phyloP scores from a whole-genome alignment of 2,113 vertebrate species.

The Clarias magur region DNA sequence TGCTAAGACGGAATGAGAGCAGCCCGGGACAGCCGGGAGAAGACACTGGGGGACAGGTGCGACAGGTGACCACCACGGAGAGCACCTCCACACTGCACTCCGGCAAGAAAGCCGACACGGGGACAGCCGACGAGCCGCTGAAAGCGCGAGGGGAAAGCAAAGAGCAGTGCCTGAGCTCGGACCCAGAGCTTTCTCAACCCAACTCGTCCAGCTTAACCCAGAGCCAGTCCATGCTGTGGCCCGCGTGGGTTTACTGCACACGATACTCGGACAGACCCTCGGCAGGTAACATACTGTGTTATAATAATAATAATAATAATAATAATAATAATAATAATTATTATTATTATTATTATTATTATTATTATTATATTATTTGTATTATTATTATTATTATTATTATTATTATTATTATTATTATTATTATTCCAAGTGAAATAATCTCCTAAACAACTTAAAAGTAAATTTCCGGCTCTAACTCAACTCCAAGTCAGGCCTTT shows the following conservation, averaged over 20 bases:
- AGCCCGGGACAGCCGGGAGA: slow-evolving; percentile 70
- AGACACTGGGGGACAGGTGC: slow-evolving; percentile 62
- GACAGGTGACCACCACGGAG: slow-evolving; percentile 76
- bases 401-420: no score
- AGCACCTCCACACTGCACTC: slow-evolving; percentile 81
- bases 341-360: no score
- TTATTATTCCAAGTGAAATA: no score
- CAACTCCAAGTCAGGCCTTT: not conserved
- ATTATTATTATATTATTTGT: no score
- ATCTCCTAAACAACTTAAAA: not conserved
- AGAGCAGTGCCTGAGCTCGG: slow-evolving; percentile 93
- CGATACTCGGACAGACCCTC: slow-evolving; percentile 97
- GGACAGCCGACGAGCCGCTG: slow-evolving; percentile 77
- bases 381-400: no score
- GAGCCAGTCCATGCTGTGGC: slow-evolving; percentile 90
- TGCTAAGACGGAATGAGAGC: slow-evolving; percentile 67
- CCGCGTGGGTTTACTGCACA: slow-evolving; percentile 98
- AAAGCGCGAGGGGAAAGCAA: slow-evolving; percentile 79
- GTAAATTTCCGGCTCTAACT: no score
- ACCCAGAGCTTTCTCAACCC: slow-evolving; percentile 95
- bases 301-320: no score
- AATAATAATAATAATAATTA: no score
- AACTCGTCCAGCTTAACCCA: slow-evolving; percentile 77
- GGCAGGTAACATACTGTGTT: slow-evolving; percentile 80
- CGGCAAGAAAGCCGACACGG: slow-evolving; percentile 76